These are phyloP conservation scores for Agrilus mali DNA, from an alignment of 2,888 invertebrate genomes.

Conservation along the genomic window DNA sequence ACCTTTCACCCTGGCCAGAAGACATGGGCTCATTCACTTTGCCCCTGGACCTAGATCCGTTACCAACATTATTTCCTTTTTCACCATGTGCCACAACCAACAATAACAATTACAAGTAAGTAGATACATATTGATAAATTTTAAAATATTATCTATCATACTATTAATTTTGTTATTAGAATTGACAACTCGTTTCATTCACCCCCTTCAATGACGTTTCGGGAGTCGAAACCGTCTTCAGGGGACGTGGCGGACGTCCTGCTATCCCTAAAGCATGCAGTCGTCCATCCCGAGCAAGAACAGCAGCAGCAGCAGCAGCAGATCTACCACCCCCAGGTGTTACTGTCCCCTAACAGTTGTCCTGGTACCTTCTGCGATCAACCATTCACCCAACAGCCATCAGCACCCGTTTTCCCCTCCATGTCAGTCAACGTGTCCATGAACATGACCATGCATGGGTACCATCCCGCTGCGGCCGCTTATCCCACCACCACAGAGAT, in stretches of 20 bases:
- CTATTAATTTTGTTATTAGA: constrained; percentile 9
- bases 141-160: too few species aligned
- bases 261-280: constrained; percentile 75
- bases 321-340: constrained; percentile 42
- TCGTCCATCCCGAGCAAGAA: constrained; percentile 60
- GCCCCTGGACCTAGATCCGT: constrained; percentile 75
- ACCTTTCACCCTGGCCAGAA: constrained; percentile 39
- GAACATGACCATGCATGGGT: constrained; percentile 95
- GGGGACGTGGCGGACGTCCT: constrained; percentile 81
- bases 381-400: constrained; percentile 25
- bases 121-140: too few species aligned
- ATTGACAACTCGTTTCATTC: constrained; percentile 12
- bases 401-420: constrained; percentile 59
- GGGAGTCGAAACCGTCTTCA: constrained; percentile 35
- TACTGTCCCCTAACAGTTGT: constrained; percentile 44
- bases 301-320: constrained; percentile 33
- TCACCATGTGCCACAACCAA: constrained; percentile 60
- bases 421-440: constrained; percentile 96
- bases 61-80: constrained; percentile 77
- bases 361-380: constrained; percentile 25
- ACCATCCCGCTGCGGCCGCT: constrained; percentile 37
- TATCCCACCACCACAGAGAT: constrained; percentile 39
- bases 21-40: constrained; percentile 79
- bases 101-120: constrained; percentile 18
- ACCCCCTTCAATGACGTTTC: constrained; percentile 13